A percentile compares a stretch with the other conserved stretches of the same genome.
Evolutionary conservation across 2,113 vertebrate genomes (phyloP).

Genomic region (Poecilia latipinna): DNA sequence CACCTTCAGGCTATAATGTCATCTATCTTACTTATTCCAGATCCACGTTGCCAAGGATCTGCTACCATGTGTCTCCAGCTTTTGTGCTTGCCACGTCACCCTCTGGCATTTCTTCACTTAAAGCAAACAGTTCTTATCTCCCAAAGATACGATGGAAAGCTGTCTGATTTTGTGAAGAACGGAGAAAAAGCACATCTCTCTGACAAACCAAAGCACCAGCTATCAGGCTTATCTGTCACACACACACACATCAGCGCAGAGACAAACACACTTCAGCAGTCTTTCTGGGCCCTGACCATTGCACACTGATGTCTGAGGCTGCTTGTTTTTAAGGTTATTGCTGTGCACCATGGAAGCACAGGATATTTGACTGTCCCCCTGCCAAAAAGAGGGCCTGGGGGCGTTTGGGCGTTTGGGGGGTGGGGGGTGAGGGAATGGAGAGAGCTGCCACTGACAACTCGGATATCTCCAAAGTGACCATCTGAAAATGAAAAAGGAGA

Average conservation of each 20-base stretch:
- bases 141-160: slow-evolving; percentile 65
- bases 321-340: slow-evolving; percentile 63
- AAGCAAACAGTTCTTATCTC: slow-evolving; percentile 69
- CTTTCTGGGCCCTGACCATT: slow-evolving; percentile 48
- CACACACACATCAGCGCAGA: slow-evolving; percentile 5
- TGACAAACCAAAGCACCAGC: slow-evolving; percentile 63
- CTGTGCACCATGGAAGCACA: slow-evolving; percentile 69
- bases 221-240: slow-evolving; percentile 68
- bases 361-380: slow-evolving; percentile 69
- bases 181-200: slow-evolving; percentile 62
- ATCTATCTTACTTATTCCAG: slow-evolving; percentile 28
- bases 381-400: slow-evolving; percentile 49
- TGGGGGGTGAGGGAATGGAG: slow-evolving; percentile 16
- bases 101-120: slow-evolving; percentile 50
- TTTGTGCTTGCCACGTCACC: slow-evolving; percentile 21
- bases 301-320: slow-evolving; percentile 59
- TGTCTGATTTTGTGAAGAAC: slow-evolving; percentile 61
- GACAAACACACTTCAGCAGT: slow-evolving; percentile 25
- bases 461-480: slow-evolving; percentile 58
- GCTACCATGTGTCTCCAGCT: not conserved
- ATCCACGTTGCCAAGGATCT: slow-evolving; percentile 2
- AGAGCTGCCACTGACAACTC: slow-evolving; percentile 69
- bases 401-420: not conserved
- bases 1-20: not conserved
- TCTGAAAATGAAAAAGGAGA: slow-evolving; percentile 54